Evolutionary conservation across 2,888 invertebrate genomes (phyloP), one percentile per base, ranked within the genome.

Genomic region (Nemoura dubitans): DNA sequence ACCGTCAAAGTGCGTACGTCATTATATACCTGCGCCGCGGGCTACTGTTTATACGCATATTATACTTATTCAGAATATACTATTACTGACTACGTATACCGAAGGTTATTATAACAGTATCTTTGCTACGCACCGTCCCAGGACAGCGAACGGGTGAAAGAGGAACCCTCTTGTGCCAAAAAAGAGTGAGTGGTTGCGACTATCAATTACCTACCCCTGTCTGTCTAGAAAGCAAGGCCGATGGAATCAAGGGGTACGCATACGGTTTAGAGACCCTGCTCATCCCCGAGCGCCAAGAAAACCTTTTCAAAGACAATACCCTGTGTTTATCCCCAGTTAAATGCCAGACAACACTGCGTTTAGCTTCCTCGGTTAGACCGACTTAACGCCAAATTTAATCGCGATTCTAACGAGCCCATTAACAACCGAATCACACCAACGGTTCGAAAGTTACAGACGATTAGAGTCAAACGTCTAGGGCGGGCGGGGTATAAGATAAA

Each of bases 1-100:
- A 27, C 59, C 59, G 59, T 59, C 59, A 59, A 59, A 59, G 16
- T 59, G 59, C 81, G 81, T 30, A 81, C 30, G 29, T 81, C 29
- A 81, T 81, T 81, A 81, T 59, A 59, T 59, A 59, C 59, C 59
- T 59, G 59, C 59, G 59, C 59, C 21, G 59, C 59, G 59, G 21
- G 59, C 59, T 7, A 59, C 59, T 59, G 16, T 59, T 59, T 59
- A 21, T 59, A 59, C 16, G 21, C 21, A 21, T 14, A 59, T 14
- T 10, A 59, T 59, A 59, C 14, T 7, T 14, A 59, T 14, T 3
- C 59, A 6, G 36, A 3, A 36, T 3, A 59, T 59, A 59, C 59
- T 3, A 59, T 59, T 21, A 59, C 59, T 14, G 59, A 21, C 21
- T 21, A n/a, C n/a, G n/a, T n/a, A n/a, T n/a, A n/a, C n/a, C n/a